Evolutionary conservation across 2,113 vertebrate genomes (phyloP).

Genomic region (Grus americana): DNA sequence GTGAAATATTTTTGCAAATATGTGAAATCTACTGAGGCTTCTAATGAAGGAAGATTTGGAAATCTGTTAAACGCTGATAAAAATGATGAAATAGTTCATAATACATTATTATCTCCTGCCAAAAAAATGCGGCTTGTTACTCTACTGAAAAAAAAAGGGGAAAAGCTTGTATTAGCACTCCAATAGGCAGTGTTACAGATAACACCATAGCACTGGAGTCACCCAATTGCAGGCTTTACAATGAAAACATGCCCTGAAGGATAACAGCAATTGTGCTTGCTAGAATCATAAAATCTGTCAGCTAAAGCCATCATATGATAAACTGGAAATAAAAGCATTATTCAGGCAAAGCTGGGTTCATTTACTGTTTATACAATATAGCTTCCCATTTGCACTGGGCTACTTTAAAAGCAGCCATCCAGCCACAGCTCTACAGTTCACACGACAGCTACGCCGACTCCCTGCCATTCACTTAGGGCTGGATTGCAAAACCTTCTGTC

Average conservation of each 20-base stretch:
- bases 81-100: background rate
- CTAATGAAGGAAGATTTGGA: background rate
- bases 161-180: background rate
- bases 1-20: background rate
- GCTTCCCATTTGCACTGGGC: background rate
- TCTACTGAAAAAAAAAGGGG: background rate
- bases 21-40: background rate
- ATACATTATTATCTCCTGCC: background rate
- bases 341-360: background rate
- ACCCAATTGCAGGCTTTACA: background rate
- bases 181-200: background rate
- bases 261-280: background rate
- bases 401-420: background rate
- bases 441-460: accelerated
- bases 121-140: background rate
- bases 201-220: background rate
- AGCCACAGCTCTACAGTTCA: background rate
- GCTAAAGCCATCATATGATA: background rate
- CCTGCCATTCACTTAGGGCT: background rate
- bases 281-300: background rate
- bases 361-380: background rate
- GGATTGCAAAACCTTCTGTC: background rate
- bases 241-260: background rate
- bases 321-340: slow-evolving; percentile 25
- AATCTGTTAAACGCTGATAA: background rate